Conservation (phyloP, 2,113 vertebrate species). For the Bufo bufo region DNA sequence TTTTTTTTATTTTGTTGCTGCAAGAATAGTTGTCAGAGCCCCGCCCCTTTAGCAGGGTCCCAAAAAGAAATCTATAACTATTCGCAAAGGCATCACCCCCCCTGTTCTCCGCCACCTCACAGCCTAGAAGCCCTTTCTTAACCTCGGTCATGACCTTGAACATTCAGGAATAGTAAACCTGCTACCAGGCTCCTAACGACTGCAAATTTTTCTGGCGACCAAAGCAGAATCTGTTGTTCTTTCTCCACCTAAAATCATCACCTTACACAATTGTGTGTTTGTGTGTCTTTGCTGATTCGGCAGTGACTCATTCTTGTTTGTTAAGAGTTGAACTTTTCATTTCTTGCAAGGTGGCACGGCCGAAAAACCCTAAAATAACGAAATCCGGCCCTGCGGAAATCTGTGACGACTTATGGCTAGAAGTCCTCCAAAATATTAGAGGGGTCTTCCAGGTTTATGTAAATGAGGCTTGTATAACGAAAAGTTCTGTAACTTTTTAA, state of each 20-base stretch:
- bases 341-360: background rate
- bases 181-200: background rate
- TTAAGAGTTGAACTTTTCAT: constrained; percentile 6
- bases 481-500: background rate
- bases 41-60: background rate
- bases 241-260: background rate
- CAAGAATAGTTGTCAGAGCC: background rate
- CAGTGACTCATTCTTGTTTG: background rate
- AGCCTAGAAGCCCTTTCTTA: too few species aligned
- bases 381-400: background rate
- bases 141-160: background rate
- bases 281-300: background rate
- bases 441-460: background rate
- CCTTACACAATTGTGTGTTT: constrained; percentile 22
- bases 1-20: background rate
- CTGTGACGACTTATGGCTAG: too few species aligned
- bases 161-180: background rate
- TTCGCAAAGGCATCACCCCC: background rate
- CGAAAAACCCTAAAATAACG: background rate
- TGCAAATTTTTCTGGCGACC: background rate
- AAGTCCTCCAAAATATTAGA: background rate
- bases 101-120: too few species aligned
- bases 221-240: background rate
- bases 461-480: background rate
- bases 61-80: background rate